Evolutionary conservation across 2,797 vertebrate species (phyloP).

Genomic region (Poeciliopsis gracilis): DNA sequence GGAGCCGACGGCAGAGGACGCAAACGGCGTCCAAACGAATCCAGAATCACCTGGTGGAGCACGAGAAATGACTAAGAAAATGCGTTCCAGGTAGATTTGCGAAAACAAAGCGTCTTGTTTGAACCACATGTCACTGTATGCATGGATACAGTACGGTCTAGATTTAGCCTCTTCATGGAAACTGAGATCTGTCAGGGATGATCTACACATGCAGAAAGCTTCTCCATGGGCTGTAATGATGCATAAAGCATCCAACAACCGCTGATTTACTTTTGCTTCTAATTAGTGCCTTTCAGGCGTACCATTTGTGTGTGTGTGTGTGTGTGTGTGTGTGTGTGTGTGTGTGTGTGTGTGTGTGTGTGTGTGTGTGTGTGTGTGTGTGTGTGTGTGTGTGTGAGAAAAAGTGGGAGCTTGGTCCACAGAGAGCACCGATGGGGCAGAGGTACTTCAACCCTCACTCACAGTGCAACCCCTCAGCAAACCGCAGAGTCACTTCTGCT

Average conservation of each 20-base stretch:
- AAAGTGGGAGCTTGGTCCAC: conserved; percentile 45
- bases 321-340: background rate
- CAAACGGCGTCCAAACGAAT: conserved; percentile 16
- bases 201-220: conserved; percentile 68
- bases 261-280: conserved; percentile 75
- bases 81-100: background rate
- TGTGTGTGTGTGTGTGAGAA: conserved; percentile 1
- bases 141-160: conserved; percentile 52
- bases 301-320: conserved; percentile 11
- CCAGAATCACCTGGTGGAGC: background rate
- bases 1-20: conserved; percentile 64
- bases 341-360: conserved; percentile 3
- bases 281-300: conserved; percentile 63
- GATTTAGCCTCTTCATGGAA: conserved; percentile 70
- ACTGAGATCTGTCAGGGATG: conserved; percentile 69
- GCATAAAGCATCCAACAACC: conserved; percentile 72
- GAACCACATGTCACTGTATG: conserved; percentile 32
- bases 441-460: conserved; percentile 65
- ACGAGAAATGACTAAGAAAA: conserved; percentile 3
- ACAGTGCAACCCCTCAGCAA: conserved; percentile 50
- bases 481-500: conserved; percentile 76
- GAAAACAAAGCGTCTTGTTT: conserved; percentile 17
- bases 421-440: conserved; percentile 72
- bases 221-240: conserved; percentile 70
- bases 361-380: background rate